phyloP scores from a whole-genome alignment of 2,113 vertebrate genomes.

The Lagenorhynchus albirostris region DNA sequence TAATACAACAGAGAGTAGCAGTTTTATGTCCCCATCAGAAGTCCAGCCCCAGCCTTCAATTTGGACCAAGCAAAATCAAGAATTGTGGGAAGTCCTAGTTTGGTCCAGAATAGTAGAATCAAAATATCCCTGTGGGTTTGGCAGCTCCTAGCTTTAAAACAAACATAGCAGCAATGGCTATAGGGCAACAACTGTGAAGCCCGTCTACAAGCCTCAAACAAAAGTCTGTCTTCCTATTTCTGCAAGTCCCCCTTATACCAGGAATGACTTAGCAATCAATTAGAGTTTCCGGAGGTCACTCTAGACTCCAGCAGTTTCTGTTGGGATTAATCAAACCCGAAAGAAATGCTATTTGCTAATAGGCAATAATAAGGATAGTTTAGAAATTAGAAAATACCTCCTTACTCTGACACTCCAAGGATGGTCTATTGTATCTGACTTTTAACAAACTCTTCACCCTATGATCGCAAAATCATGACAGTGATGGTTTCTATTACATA shows the following conservation, averaged over 20 bases:
- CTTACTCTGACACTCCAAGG: neutral
- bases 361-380: neutral
- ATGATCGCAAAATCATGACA: neutral
- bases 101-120: neutral
- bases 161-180: neutral
- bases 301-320: neutral
- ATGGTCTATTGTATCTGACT: neutral
- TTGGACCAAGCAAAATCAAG: neutral
- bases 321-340: neutral
- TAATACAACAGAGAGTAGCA: neutral
- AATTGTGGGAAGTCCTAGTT: neutral
- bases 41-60: neutral
- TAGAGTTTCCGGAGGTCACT: neutral
- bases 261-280: neutral
- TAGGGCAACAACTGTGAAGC: neutral
- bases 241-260: neutral
- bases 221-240: neutral
- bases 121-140: neutral
- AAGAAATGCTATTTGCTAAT: neutral
- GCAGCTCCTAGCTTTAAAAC: neutral
- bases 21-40: neutral
- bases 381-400: neutral
- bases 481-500: neutral
- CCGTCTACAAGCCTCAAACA: neutral
- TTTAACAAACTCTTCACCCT: neutral